These are phyloP conservation scores for Dicentrarchus labrax DNA, from an alignment of 2,113 vertebrate species.

Conservation along the genomic window DNA sequence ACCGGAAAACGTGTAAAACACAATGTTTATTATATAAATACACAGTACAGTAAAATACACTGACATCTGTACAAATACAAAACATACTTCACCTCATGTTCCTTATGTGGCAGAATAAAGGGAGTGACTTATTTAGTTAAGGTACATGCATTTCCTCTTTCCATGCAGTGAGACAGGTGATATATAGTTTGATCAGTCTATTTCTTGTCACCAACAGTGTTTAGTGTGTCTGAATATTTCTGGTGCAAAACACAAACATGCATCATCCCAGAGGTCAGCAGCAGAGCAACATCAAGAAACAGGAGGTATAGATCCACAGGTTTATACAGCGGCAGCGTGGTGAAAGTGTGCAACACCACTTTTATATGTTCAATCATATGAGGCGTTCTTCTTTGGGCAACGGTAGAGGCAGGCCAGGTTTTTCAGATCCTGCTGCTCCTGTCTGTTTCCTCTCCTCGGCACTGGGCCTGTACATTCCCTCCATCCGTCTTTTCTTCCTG, in stretches of 20 bases:
- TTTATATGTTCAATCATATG: constrained; percentile 81
- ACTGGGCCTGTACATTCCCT: constrained; percentile 90
- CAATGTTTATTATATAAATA: constrained; percentile 52
- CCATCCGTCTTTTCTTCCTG: constrained; percentile 86
- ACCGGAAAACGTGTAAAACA: constrained; percentile 20
- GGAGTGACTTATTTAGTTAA: constrained; percentile 16
- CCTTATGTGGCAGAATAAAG: constrained; percentile 7
- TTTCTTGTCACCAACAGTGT: background rate
- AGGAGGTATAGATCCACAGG: background rate
- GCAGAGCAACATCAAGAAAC: background rate
- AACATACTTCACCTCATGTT: constrained; percentile 39
- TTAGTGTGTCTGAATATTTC: background rate
- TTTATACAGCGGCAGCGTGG: background rate
- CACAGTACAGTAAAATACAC: constrained; percentile 24
- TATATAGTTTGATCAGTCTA: background rate
- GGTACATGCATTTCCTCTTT: background rate
- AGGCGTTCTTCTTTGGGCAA: constrained; percentile 91
- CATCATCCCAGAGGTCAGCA: constrained; percentile 13
- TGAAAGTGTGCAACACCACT: background rate
- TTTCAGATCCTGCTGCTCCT: constrained; percentile 75
- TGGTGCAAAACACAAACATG: constrained; percentile 6
- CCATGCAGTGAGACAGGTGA: constrained; percentile 3
- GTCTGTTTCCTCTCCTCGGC: constrained; percentile 88
- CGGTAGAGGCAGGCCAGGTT: constrained; percentile 84
- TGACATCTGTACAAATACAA: constrained; percentile 52